These are phyloP conservation scores for Norana najaformis DNA, from an alignment of 2,888 invertebrate species.

Conservation along the genomic window DNA sequence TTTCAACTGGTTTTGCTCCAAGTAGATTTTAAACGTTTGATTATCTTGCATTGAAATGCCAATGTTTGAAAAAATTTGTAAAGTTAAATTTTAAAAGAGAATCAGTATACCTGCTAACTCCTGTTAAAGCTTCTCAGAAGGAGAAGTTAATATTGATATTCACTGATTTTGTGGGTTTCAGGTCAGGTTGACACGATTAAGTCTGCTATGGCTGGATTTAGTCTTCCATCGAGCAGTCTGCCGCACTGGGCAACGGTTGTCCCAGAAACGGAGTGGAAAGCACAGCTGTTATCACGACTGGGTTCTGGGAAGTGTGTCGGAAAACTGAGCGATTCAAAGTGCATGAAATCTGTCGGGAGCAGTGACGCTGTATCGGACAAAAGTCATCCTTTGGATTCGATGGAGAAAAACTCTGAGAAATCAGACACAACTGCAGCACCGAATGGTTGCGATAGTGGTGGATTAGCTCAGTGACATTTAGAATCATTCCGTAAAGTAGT, in stretches of 20 bases:
- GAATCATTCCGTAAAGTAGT: neutral
- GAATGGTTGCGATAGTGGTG: neutral
- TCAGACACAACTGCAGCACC: neutral
- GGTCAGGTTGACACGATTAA: conserved; percentile 53
- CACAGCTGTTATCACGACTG: conserved; percentile 49
- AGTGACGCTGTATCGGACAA: neutral
- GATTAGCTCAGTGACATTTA: neutral
- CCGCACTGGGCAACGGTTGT: conserved; percentile 55
- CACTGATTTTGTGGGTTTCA: conserved; percentile 40
- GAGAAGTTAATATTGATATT: neutral
- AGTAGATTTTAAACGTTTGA: too few relatives aligned
- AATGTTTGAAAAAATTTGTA: too few relatives aligned
- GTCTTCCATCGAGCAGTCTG: conserved; percentile 51
- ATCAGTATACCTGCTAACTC: too few relatives aligned
- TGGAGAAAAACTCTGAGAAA: neutral
- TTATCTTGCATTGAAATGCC: too few relatives aligned
- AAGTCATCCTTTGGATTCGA: neutral
- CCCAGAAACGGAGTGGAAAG: conserved; percentile 56
- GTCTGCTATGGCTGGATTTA: conserved; percentile 54
- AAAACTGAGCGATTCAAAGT: neutral
- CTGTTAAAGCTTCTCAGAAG: neutral
- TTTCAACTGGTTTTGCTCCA: too few relatives aligned
- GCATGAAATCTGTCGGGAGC: neutral
- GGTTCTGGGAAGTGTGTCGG: neutral
- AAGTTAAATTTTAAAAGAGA: too few relatives aligned